phyloP scores from a whole-genome alignment of 2,113 vertebrate species.

The Isurus oxyrinchus region DNA sequence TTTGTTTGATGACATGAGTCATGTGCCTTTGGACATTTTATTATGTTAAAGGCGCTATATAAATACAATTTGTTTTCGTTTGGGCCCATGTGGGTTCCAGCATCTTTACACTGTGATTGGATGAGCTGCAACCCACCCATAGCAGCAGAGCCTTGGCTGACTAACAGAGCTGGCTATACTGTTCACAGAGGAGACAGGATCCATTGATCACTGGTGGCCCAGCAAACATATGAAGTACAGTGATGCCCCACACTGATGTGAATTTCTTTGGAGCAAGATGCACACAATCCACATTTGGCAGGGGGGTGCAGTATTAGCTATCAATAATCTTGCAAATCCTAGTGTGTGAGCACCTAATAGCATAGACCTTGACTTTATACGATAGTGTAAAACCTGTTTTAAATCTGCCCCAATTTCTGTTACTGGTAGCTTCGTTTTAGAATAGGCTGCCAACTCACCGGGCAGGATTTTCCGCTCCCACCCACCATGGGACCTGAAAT shows the following conservation, averaged over 20 bases:
- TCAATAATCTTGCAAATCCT: neutral
- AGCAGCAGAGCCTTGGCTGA: neutral
- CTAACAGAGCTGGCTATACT: neutral
- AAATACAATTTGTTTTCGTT: too few relatives aligned
- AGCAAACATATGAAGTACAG: neutral
- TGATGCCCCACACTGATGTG: too few relatives aligned
- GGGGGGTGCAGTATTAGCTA: neutral
- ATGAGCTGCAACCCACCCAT: neutral
- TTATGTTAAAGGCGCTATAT: too few relatives aligned
- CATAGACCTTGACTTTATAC: neutral
- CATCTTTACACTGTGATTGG: neutral
- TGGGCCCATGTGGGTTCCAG: neutral
- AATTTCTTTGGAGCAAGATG: neutral
- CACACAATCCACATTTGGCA: neutral
- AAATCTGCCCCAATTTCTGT: neutral
- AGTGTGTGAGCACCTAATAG: neutral
- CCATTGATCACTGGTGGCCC: neutral
- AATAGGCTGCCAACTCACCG: neutral
- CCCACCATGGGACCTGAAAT: too few relatives aligned
- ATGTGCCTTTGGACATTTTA: too few relatives aligned
- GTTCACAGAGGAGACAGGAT: neutral
- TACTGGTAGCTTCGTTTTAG: neutral
- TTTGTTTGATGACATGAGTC: too few relatives aligned
- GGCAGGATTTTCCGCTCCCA: too few relatives aligned
- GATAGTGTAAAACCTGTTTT: neutral